Conservation (phyloP, 53 echinoderm and acorn worm genomes). For the Apostichopus leukothele region DNA sequence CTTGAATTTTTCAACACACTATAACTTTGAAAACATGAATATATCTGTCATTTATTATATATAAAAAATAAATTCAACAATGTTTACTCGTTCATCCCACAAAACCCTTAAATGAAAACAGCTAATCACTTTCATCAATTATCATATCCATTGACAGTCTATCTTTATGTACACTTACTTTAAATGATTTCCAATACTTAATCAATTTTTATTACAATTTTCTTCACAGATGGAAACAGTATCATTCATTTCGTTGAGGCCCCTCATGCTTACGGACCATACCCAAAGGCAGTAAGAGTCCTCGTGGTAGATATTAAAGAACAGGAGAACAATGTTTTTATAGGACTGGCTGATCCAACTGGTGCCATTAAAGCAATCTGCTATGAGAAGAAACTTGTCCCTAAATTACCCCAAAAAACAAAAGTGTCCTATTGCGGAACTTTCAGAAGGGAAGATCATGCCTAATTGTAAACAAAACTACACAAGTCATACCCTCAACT, state of each 20-base stretch:
- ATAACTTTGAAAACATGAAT: too few species aligned
- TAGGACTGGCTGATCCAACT: slow-evolving; percentile 1
- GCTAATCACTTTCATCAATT: too few species aligned
- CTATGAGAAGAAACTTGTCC: too few species aligned
- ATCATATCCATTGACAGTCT: too few species aligned
- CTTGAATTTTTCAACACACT: too few species aligned
- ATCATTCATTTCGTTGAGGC: background rate
- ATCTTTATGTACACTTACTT: too few species aligned
- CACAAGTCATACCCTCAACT: background rate
- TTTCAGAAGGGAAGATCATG: slow-evolving; percentile 1
- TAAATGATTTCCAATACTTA: too few species aligned
- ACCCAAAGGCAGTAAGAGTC: background rate
- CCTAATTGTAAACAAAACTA: background rate
- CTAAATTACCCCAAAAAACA: background rate
- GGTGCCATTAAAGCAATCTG: background rate
- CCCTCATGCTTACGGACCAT: background rate
- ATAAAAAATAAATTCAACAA: too few species aligned
- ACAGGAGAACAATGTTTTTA: background rate
- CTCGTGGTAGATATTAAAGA: background rate
- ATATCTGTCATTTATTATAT: too few species aligned
- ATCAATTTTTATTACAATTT: background rate
- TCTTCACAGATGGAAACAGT: slow-evolving; percentile 7
- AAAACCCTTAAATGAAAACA: too few species aligned
- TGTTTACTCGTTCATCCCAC: too few species aligned
- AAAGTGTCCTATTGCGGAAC: background rate